Percentiles rank a stretch among this genome's conserved stretches.
Conservation (phyloP, 1,140 invertebrate species). For the Penaeus indicus region DNA sequence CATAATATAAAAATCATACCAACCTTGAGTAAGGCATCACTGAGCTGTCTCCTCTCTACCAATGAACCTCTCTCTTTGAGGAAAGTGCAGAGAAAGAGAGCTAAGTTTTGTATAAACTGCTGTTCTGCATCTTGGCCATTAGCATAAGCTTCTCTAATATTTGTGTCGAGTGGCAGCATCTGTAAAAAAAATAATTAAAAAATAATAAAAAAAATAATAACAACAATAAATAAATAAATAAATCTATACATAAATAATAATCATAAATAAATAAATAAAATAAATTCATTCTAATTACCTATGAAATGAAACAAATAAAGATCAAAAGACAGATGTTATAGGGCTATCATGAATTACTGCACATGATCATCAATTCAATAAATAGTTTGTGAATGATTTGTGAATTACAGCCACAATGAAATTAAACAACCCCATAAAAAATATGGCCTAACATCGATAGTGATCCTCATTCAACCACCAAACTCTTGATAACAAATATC, state of each 20-base stretch:
- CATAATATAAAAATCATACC: constrained; percentile 35
- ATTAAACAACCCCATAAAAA: too few species aligned
- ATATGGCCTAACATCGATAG: neutral
- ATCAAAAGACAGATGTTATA: too few species aligned
- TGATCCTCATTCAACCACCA: neutral
- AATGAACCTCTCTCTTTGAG: constrained; percentile 94
- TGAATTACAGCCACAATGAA: too few species aligned
- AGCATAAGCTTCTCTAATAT: constrained; percentile 94
- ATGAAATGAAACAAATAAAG: too few species aligned
- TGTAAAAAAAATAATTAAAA: constrained; percentile 69
- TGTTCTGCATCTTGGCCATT: constrained; percentile 96
- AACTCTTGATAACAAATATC: neutral
- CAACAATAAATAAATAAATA: neutral
- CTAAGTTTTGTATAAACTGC: constrained; percentile 98
- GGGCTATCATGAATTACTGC: too few species aligned
- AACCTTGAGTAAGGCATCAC: constrained; percentile 79
- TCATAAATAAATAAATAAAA: neutral
- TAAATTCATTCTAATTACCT: neutral
- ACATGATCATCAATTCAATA: too few species aligned
- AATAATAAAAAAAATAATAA: constrained; percentile 6
- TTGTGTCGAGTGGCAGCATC: constrained; percentile 91
- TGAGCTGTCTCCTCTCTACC: constrained; percentile 84
- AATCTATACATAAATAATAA: neutral
- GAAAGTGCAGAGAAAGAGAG: constrained; percentile 96
- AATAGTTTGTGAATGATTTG: too few species aligned